Evolutionary conservation across 2,888 invertebrate genomes (phyloP).

Genomic region (Crematogaster levior): DNA sequence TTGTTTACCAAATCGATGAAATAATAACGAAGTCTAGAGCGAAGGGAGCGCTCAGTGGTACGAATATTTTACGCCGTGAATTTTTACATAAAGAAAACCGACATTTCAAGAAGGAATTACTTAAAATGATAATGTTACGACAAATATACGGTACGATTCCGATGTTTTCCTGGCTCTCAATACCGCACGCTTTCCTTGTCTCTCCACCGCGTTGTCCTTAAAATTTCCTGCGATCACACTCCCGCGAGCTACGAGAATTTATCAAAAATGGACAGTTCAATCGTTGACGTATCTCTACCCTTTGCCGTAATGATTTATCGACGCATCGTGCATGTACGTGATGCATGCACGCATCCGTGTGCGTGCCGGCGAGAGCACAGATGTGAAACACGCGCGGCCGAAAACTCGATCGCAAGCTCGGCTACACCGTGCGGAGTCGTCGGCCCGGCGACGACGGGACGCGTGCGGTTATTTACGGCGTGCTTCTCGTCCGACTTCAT

Average conservation of each 20-base stretch:
- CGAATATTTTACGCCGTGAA: background rate
- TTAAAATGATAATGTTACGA: background rate
- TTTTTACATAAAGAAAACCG: background rate
- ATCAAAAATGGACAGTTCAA: slow-evolving; percentile 3
- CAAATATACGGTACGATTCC: background rate
- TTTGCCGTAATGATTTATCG: slow-evolving; percentile 19
- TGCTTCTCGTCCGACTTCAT: slow-evolving; percentile 60
- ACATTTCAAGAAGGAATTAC: background rate
- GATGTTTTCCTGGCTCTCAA: background rate
- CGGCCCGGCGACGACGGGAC: slow-evolving; percentile 49
- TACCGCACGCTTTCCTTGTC: no score
- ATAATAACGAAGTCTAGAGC: slow-evolving; percentile 21
- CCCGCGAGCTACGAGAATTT: slow-evolving; percentile 13
- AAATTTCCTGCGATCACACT: background rate
- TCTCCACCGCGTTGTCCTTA: background rate
- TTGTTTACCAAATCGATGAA: slow-evolving; percentile 42
- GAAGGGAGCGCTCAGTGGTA: background rate
- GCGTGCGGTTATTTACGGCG: slow-evolving; percentile 70
- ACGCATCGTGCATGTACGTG: background rate
- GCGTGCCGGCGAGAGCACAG: background rate
- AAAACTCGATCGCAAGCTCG: slow-evolving; percentile 64
- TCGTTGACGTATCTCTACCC: slow-evolving; percentile 9
- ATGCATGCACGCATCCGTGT: background rate
- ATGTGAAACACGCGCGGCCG: slow-evolving; percentile 35
- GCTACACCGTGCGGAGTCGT: slow-evolving; percentile 35